These are phyloP conservation scores for Psittacula derbiana DNA, from an alignment of 2,797 vertebrate species.

Conservation along the genomic window DNA sequence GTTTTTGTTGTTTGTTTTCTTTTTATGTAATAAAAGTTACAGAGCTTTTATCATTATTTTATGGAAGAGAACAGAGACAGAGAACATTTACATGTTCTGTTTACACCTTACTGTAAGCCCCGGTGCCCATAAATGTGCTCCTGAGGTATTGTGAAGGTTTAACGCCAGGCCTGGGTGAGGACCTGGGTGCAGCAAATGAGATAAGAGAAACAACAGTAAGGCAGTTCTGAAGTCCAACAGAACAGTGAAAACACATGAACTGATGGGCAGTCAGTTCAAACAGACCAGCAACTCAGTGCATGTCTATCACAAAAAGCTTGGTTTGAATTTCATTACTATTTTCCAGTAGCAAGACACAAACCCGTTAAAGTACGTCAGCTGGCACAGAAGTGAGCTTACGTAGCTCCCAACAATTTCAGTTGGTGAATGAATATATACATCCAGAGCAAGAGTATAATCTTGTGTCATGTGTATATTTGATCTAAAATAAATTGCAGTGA, in stretches of 20 bases:
- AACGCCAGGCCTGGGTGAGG: not conserved
- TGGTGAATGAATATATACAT: slow-evolving; percentile 38
- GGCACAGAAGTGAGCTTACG: not conserved
- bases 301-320: not conserved
- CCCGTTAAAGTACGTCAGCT: not conserved
- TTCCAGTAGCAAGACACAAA: not conserved
- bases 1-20: not conserved
- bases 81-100: not conserved
- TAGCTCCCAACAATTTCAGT: not conserved
- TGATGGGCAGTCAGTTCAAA: not conserved
- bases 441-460: slow-evolving; percentile 25
- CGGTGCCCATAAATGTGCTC: not conserved
- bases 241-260: not conserved
- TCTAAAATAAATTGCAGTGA: slow-evolving; percentile 52
- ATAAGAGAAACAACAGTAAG: not conserved
- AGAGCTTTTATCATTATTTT: not conserved
- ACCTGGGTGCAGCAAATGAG: not conserved
- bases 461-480: slow-evolving; percentile 36
- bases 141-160: not conserved
- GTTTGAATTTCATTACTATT: not conserved
- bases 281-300: accelerated
- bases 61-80: not conserved
- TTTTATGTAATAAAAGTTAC: not conserved
- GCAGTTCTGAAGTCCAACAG: not conserved
- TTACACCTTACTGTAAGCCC: not conserved